Evolutionary conservation across 2,797 vertebrate genomes (phyloP), one percentile per base, ranked within the genome.

Genomic region (Melanotaenia pygmaea): DNA sequence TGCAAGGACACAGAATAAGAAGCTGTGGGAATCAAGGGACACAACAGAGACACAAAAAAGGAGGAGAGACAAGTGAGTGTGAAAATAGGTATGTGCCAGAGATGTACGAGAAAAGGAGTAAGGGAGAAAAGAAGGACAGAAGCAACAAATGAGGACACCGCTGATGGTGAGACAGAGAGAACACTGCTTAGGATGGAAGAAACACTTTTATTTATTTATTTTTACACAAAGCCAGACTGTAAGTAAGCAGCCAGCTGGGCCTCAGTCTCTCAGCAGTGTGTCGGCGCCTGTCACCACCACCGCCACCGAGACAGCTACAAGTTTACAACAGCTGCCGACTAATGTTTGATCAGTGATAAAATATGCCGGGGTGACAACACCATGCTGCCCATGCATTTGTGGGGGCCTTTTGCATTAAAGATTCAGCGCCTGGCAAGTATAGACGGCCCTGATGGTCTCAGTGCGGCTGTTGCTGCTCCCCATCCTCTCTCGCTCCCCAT

Each of bases 261-360:
- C 84, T 88, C 84, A 70, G 91, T 93, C 92, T 94, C 93, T 90
- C 92, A 84, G 91, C 91, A 89, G 85, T 89, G 90, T 91, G 92
- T 95, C 93, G 71, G 88, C 93, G 90, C 88, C 90, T 91, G 89
- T 91, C 90, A 92, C 91, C 90, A 82, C 93, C 59, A 5, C 92
- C 91, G 83, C 93, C 91, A 92, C 95, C 89, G 94, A 96, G 96
- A 95, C 93, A 94, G 91, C 94, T 94, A 96, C 95, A 96, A 92
- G 94, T 95, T 95, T 95, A 91, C 92, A 95, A 94, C 95, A 96
- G 96, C 95, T 95, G 95, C 95, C 94, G 94, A 95, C 94, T 95
- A 94, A 95, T 96, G 96, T 96, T 96, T 96, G 96, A 97, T 97
- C 95, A 95, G 96, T 96, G 96, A 96, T 96, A 95, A 97, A 96